Evolutionary conservation across 2,888 invertebrate species (phyloP), one percentile per base, ranked within the genome.

Genomic region (Cotesia congregata): DNA sequence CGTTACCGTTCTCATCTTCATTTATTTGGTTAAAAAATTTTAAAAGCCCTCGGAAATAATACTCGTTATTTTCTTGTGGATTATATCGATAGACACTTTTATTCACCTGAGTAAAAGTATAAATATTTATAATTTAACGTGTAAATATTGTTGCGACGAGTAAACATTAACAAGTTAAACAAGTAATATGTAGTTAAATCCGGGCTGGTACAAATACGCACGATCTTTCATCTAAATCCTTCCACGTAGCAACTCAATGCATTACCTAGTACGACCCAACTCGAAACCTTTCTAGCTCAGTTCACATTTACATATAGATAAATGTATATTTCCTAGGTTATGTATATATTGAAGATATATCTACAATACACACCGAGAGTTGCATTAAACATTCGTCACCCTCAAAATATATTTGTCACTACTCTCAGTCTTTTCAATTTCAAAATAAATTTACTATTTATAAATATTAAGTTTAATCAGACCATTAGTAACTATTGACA

Each of bases 101-200:
- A 30, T 30, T 30, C 30, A 30, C 0, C 30, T 3, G 0, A 4
- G 30, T 30, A 30, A 30, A 2, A 30, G 30, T 30, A 30, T 30
- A 30, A 30, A 30, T 30, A 30, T 30, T 30, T 30, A 30, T 30
- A 30, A 30, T 30, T 30, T 30, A 30, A 3, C 30, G 30, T 30
- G 30, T 83, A 85, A 85, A 83, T 85, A 86, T 85, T 82, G 83
- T 84, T 85, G 82, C 83, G 85, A 85, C 85, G 84, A 85, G 82
- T 85, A 84, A 83, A 83, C 84, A 83, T 84, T 83, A 30, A 30
- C 30, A 30, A 30, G 30, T 30, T 30, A 87, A 87, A 85, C 84
- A 85, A 82, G 83, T 86, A 85, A 85, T 85, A 85, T 86, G 30
- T 30, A 30, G 86, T 86, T 85, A 84, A 50, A 7, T 7, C 12